Evolutionary conservation across 2,888 invertebrate species (phyloP).

Genomic region (Dolichopus griseipennis): DNA sequence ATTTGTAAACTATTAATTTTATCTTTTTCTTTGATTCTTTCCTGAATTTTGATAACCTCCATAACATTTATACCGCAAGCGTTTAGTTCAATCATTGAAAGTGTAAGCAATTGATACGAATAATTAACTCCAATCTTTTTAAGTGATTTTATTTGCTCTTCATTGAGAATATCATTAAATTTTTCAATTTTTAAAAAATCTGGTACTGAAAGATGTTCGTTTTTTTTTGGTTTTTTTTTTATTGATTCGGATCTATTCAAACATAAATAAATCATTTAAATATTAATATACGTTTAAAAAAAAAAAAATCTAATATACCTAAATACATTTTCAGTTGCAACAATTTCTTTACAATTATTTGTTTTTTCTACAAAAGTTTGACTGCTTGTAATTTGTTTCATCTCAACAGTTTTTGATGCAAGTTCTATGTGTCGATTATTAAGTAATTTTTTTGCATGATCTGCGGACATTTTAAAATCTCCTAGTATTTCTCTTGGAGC

Average conservation of each 20-base stretch:
- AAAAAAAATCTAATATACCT: not conserved
- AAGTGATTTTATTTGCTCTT: not conserved
- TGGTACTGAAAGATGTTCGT: not conserved
- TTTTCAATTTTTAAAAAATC: not conserved
- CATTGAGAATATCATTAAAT: not conserved
- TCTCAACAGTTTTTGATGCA: not conserved
- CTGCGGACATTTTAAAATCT: not conserved
- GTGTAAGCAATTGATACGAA: not conserved
- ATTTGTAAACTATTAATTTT: not conserved
- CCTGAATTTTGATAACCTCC: not conserved
- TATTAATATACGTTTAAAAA: too few relatives aligned
- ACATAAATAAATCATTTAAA: too few relatives aligned
- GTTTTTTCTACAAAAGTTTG: not conserved
- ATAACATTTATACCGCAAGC: not conserved
- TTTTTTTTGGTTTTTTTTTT: too few relatives aligned
- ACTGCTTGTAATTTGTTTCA: not conserved
- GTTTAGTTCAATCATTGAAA: not conserved
- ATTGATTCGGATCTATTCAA: too few relatives aligned
- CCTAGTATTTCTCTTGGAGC: not conserved
- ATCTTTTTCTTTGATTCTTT: not conserved
- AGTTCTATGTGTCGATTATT: not conserved
- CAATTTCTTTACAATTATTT: not conserved
- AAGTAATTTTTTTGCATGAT: not conserved
- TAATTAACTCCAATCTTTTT: not conserved
- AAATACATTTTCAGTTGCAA: not conserved